phyloP scores from a whole-genome alignment of 2,888 invertebrate species.

The Leptodirus hochenwartii region DNA sequence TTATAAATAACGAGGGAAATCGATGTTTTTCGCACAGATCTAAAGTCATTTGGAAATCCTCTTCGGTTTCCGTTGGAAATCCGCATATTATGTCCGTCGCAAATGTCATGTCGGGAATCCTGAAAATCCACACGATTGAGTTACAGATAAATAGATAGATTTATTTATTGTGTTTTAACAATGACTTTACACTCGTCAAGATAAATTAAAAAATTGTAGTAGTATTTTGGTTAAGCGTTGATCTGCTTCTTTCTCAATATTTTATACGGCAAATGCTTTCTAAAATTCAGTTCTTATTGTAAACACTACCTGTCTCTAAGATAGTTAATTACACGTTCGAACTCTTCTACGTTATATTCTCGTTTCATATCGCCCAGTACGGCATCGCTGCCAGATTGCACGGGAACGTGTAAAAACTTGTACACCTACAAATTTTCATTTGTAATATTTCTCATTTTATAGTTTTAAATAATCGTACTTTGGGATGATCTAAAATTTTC shows the following conservation, averaged over 20 bases:
- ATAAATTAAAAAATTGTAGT: no score
- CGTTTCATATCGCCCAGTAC: constrained; percentile 92
- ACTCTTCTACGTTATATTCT: constrained; percentile 81
- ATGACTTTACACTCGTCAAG: no score
- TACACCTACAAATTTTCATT: no score
- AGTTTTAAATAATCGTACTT: no score
- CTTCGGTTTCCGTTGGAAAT: constrained; percentile 88
- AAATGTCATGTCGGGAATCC: constrained; percentile 79
- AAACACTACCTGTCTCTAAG: constrained; percentile 45
- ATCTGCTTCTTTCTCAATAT: no score
- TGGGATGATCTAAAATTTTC: constrained; percentile 66
- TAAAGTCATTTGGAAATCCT: constrained; percentile 79
- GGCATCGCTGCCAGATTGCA: constrained; percentile 92
- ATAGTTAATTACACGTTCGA: constrained; percentile 74
- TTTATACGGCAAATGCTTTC: no score
- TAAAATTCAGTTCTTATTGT: neutral
- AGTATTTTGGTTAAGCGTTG: no score
- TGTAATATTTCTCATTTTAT: no score
- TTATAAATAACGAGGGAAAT: constrained; percentile 91
- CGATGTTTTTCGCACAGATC: constrained; percentile 64
- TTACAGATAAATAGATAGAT: no score
- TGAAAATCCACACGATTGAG: no score
- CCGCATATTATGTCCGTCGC: constrained; percentile 98
- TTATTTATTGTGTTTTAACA: neutral
- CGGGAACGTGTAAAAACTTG: constrained; percentile 91